These are phyloP conservation scores for Tragulus kanchil DNA, from an alignment of 2,113 vertebrate genomes.

Conservation along the genomic window DNA sequence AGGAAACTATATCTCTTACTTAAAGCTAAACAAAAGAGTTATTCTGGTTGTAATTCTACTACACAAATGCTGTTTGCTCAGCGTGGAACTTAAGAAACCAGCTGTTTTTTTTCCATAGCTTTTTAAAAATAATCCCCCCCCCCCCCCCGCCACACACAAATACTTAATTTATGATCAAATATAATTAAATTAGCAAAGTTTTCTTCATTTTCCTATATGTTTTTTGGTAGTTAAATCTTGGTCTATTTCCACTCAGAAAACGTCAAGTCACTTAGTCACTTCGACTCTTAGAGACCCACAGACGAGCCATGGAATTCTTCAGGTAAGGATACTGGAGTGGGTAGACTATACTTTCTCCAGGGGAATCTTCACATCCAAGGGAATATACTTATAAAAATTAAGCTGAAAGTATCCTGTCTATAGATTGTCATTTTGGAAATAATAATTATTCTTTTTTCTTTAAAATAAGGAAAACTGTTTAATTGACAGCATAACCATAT, in stretches of 20 bases:
- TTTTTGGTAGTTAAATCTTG: neutral
- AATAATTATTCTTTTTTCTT: neutral
- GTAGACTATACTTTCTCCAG: too few species aligned
- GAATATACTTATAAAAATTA: neutral
- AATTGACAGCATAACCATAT: conserved; percentile 48
- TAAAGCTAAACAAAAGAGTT: neutral
- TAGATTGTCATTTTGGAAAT: neutral
- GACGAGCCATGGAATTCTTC: too few species aligned
- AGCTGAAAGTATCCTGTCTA: neutral
- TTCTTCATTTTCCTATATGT: neutral
- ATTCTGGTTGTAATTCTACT: neutral
- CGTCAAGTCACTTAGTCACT: too few species aligned
- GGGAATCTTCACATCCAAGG: too few species aligned
- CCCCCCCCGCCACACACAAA: too few species aligned
- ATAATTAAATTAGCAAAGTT: neutral
- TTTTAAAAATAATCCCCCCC: neutral
- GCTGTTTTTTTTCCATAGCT: neutral
- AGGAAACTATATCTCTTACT: neutral
- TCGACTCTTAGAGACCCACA: too few species aligned
- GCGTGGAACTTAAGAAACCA: neutral
- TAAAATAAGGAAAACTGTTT: neutral
- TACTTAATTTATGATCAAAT: neutral
- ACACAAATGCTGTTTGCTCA: neutral
- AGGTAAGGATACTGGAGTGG: too few species aligned
- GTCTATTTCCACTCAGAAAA: neutral